Conservation (phyloP, 2,888 invertebrate species). For the Andrena minutula region DNA sequence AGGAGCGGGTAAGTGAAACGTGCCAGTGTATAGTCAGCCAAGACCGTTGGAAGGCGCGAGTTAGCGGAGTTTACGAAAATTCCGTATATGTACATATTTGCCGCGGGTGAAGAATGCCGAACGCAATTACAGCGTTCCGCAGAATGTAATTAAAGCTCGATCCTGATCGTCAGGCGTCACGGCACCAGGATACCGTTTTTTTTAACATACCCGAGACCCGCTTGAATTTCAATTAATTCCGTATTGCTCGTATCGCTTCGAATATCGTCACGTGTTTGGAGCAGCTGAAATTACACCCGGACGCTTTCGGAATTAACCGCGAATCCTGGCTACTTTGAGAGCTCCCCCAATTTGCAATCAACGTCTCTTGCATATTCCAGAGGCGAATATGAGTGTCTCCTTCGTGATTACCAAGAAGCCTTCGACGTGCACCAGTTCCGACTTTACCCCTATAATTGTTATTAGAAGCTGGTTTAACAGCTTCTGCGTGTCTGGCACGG, state of each 20-base stretch:
- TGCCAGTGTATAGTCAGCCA: not conserved
- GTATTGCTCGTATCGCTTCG: slow-evolving; percentile 23
- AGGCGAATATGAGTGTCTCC: slow-evolving; percentile 20
- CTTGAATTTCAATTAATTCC: slow-evolving; percentile 48
- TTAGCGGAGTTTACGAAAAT: not conserved
- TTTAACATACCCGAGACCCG: not conserved
- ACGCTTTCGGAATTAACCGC: slow-evolving; percentile 21
- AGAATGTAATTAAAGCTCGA: slow-evolving; percentile 19
- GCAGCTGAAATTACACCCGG: slow-evolving; percentile 32
- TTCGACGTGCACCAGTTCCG: slow-evolving; percentile 5
- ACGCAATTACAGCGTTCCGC: slow-evolving; percentile 9
- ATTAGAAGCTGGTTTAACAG: slow-evolving; percentile 20
- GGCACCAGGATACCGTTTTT: not conserved
- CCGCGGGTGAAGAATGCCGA: not conserved
- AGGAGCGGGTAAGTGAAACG: not conserved
- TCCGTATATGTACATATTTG: not conserved
- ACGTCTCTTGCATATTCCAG: slow-evolving; percentile 36
- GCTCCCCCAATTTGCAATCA: slow-evolving; percentile 51
- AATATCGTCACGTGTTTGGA: slow-evolving; percentile 26
- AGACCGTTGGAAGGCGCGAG: too few relatives aligned
- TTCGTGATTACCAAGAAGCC: slow-evolving; percentile 29
- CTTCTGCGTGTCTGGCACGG: not conserved
- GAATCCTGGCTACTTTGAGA: slow-evolving; percentile 34
- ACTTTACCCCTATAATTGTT: slow-evolving; percentile 42
- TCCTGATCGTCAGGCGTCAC: not conserved